A percentile compares a stretch with the other conserved stretches of the same genome.
phyloP scores from a whole-genome alignment of 2,797 vertebrate species.

The Tokudaia muenninki region DNA sequence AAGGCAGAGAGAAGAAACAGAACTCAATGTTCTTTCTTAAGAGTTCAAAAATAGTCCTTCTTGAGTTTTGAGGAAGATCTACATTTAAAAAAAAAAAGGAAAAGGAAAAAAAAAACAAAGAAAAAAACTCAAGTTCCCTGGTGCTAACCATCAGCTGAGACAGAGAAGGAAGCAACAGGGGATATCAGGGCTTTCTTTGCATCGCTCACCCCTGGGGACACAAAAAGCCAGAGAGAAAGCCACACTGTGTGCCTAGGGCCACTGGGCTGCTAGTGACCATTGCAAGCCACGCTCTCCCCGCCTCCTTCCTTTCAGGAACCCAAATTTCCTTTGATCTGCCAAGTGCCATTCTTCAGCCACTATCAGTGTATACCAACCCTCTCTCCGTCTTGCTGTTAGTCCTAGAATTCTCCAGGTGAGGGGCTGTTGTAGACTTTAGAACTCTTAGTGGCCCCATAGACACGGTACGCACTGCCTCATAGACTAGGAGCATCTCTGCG shows the following conservation, averaged over 20 bases:
- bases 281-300: no score
- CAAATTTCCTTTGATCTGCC: slow-evolving; percentile 6
- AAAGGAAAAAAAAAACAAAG: neutral
- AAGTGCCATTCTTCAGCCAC: neutral
- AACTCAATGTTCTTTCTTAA: slow-evolving; percentile 83
- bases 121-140: slow-evolving; percentile 52
- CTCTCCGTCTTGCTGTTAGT: neutral
- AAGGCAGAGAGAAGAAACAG: slow-evolving; percentile 75
- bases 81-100: neutral
- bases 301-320: neutral
- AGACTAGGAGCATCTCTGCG: neutral
- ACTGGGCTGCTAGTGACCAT: neutral
- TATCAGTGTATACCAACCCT: neutral
- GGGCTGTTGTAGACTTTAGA: neutral
- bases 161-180: slow-evolving; percentile 63
- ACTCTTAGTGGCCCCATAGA: neutral
- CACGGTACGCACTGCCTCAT: neutral
- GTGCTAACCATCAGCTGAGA: slow-evolving; percentile 68
- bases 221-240: neutral
- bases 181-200: neutral
- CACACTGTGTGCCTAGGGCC: neutral
- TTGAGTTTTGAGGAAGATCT: slow-evolving; percentile 78
- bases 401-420: neutral
- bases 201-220: neutral
- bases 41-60: slow-evolving; percentile 84